These are phyloP conservation scores for Porites evermanni DNA, from an alignment of 92 coral and sea anemone genomes.

Conservation along the genomic window DNA sequence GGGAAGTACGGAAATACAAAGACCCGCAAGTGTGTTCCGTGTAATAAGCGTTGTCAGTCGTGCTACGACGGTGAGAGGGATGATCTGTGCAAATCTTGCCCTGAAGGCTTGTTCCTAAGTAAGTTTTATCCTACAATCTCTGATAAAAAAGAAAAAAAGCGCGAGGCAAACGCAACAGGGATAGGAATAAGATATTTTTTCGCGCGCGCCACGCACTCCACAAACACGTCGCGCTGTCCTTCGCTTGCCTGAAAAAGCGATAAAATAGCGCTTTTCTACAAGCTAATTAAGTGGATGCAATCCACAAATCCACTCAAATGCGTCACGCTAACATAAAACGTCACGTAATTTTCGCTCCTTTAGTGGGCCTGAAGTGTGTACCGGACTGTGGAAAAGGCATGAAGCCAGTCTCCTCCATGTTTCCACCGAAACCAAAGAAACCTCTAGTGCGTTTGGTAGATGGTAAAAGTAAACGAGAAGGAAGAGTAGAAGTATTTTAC, in stretches of 20 bases:
- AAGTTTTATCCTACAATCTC: slow-evolving; percentile 27
- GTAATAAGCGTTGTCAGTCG: slow-evolving; percentile 70
- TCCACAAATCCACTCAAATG: background rate
- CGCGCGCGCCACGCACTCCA: no score
- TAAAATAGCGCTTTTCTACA: no score
- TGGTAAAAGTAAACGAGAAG: slow-evolving; percentile 78
- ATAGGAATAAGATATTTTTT: no score
- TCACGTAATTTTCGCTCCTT: background rate
- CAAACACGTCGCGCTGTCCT: no score
- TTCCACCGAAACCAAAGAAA: slow-evolving; percentile 65
- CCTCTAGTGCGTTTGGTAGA: slow-evolving; percentile 82
- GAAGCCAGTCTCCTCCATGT: slow-evolving; percentile 66
- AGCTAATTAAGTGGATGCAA: no score
- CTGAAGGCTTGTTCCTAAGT: slow-evolving; percentile 64
- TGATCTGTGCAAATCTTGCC: slow-evolving; percentile 75
- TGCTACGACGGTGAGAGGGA: slow-evolving; percentile 73
- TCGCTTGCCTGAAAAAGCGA: no score
- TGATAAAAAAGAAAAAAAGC: no score
- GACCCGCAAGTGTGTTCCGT: slow-evolving; percentile 52
- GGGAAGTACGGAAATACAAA: slow-evolving; percentile 76
- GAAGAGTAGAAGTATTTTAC: slow-evolving; percentile 86
- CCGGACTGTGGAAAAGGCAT: slow-evolving; percentile 51
- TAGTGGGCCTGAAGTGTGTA: slow-evolving; percentile 63
- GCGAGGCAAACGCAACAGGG: no score
- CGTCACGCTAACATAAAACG: background rate